phyloP scores from a whole-genome alignment of 2,113 vertebrate genomes.

The Lagopus leucura region DNA sequence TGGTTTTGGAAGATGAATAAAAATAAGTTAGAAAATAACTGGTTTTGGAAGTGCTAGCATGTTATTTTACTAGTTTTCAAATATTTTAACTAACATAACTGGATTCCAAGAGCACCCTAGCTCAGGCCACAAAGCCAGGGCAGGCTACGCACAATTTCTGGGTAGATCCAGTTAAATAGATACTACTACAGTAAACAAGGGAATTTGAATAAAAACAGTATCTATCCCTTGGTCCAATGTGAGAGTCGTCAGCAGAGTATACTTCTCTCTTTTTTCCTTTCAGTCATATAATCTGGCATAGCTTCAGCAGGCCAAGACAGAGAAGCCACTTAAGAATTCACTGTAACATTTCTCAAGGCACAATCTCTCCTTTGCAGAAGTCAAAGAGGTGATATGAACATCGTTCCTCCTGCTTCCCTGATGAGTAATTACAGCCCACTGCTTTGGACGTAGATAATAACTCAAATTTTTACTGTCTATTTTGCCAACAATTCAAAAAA shows the following conservation, averaged over 20 bases:
- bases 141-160: slow-evolving; percentile 23
- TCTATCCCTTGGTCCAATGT: neutral
- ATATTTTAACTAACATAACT: slow-evolving; percentile 35
- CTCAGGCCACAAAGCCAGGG: slow-evolving; percentile 43
- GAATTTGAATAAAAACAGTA: neutral
- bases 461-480: neutral
- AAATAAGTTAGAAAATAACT: slow-evolving; percentile 51
- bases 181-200: neutral
- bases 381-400: neutral
- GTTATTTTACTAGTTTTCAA: slow-evolving; percentile 61
- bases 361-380: neutral
- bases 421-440: neutral
- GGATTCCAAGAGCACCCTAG: neutral
- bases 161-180: slow-evolving; percentile 13
- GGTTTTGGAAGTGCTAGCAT: slow-evolving; percentile 29
- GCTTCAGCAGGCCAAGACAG: neutral
- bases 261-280: neutral
- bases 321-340: neutral
- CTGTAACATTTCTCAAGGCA: neutral
- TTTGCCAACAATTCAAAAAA: slow-evolving; percentile 17
- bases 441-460: neutral
- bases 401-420: neutral
- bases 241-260: neutral
- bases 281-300: neutral
- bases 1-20: slow-evolving; percentile 36